Base-by-base conservation (phyloP, 2,113 vertebrate genomes). In the Heptranchias perlo region DNA sequence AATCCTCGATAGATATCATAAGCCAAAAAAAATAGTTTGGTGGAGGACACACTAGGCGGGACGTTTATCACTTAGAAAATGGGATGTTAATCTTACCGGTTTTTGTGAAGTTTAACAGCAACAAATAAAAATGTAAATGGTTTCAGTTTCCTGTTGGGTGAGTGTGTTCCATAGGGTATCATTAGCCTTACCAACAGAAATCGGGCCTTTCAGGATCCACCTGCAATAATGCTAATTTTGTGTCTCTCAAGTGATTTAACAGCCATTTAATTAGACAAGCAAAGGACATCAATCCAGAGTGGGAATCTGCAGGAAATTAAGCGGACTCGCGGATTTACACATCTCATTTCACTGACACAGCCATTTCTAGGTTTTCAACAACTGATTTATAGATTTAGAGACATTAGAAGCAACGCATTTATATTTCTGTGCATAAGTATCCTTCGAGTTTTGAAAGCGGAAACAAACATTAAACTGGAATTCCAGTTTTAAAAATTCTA, bases 141-240 rank as follows among this genome's bases (percentile, higher is more conserved):
- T n/a, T 93, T 93, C 25, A 61, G n/a, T 64, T 93, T 91, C 64
- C 61, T 62, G 58, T 35, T 39, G 89, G 89, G 89, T 62, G 89
- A 39, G 35, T 62, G 35, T 62, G 4, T 58, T 92, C 89, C 7
- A 8, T 62, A 35, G 31, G 58, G 28, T 54, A 89, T 89, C 52
- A 89, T 35, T 54, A 31, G 49, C 25, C 21, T 89, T 54, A 89
- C 49, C 28, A 1, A 61, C 61, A 47, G 58, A 93, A 58, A 31
- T 13, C 87, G 31, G 52, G 49, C 54, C 54, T 61, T 13, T 76
- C 76, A 82, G 13, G 21, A 39, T 82, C 8, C 44, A 2, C 76
- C 76, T n/a, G 35, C 89, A 62, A 39, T 62, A 39, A 39, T 62
- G 89, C 16, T 93, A n/a, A 93, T 23, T 62, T 93, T 93, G 89